A percentile compares a stretch with the other conserved stretches of the same genome.
phyloP scores from a whole-genome alignment of 2,888 invertebrate genomes.

The Tortricodes alternella region DNA sequence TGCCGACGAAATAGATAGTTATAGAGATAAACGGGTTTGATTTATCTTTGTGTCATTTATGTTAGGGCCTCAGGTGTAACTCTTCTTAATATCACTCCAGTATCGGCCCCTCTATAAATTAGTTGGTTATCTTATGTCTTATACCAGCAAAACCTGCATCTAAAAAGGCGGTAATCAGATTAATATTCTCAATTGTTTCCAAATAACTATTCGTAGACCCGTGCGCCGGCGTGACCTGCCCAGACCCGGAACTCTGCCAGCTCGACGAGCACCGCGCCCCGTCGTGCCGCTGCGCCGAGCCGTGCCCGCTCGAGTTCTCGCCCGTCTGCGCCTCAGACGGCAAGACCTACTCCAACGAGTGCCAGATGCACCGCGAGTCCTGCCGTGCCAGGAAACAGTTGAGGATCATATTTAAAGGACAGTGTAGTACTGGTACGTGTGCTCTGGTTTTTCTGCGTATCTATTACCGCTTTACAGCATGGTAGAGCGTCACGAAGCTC shows the following conservation, averaged over 20 bases:
- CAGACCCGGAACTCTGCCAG: slow-evolving; percentile 92
- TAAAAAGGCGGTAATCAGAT: no score
- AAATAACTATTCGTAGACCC: slow-evolving; percentile 89
- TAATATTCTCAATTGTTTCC: no score
- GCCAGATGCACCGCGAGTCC: slow-evolving; percentile 90
- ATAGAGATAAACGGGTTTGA: no score
- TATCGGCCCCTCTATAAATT: no score
- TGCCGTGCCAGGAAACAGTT: slow-evolving; percentile 89
- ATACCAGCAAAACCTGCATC: no score
- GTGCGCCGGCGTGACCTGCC: slow-evolving; percentile 90
- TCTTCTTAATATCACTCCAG: no score
- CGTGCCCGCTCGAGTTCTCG: slow-evolving; percentile 90
- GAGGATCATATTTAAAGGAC: slow-evolving; percentile 90
- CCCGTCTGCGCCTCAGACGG: slow-evolving; percentile 91
- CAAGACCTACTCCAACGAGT: slow-evolving; percentile 92
- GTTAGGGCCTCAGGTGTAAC: no score
- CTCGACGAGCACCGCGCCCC: slow-evolving; percentile 90
- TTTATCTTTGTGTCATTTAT: no score
- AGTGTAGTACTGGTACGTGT: slow-evolving; percentile 88
- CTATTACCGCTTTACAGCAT: not conserved
- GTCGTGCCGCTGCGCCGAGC: slow-evolving; percentile 91
- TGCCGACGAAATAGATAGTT: no score
- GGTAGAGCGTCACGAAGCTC: no score
- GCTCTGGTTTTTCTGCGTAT: not conserved
- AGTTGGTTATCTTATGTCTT: no score